phyloP scores from a whole-genome alignment of 2,888 invertebrate species.

The Tinea pellionella region DNA sequence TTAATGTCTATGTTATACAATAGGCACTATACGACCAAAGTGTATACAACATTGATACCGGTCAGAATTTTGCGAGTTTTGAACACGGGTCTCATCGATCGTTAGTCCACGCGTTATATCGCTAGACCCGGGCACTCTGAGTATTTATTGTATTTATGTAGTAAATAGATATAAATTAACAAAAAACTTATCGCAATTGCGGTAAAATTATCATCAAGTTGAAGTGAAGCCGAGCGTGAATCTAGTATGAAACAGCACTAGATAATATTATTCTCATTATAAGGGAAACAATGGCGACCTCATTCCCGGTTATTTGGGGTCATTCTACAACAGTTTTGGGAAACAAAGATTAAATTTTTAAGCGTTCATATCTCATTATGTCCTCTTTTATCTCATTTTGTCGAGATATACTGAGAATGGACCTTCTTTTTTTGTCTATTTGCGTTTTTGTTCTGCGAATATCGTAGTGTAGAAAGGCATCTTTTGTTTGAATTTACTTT shows the following conservation, averaged over 20 bases:
- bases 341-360: not conserved
- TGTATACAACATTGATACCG: too few species aligned
- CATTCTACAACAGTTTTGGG: not conserved
- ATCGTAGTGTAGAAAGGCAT: not conserved
- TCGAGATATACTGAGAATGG: too few species aligned
- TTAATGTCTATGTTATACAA: too few species aligned
- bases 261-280: not conserved
- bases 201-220: too few species aligned
- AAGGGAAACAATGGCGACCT: not conserved
- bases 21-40: too few species aligned
- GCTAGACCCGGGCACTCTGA: too few species aligned
- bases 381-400: not conserved
- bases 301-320: not conserved
- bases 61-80: too few species aligned
- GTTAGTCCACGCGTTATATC: too few species aligned
- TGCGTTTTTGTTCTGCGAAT: not conserved
- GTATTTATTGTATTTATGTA: too few species aligned
- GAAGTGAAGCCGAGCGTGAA: not conserved
- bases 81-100: too few species aligned
- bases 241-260: not conserved
- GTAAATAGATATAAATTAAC: too few species aligned
- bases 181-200: too few species aligned
- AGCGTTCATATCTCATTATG: constrained; percentile 2
- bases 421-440: not conserved
- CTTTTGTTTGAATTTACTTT: not conserved